Base-by-base conservation (phyloP, 2,113 vertebrate genomes). In the Triplophysa rosa region DNA sequence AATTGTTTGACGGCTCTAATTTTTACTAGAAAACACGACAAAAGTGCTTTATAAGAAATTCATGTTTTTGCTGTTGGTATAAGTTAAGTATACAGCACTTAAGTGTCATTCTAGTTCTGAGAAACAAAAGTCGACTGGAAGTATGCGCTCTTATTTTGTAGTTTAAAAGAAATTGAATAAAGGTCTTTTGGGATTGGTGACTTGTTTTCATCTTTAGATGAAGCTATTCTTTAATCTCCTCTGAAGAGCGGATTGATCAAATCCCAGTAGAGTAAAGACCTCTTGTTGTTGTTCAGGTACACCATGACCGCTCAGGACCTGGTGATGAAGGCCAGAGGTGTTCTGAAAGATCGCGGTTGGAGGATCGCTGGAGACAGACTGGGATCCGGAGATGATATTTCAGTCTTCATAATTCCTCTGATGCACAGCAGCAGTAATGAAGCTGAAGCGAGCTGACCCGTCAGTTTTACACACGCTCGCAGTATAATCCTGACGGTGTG, bases 331-430 rank as follows among this genome's bases (percentile, higher is more conserved):
- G 98, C 97, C 4, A 90, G 97, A 0, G 98, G 98, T 0, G 92
- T 97, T 74, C 93, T 99, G 88, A 98, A 95, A 88, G 97, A 99
- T 86, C 92, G 95, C 84, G 96, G 96, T 88, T 99, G 98, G 98
- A 93, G 98, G 82, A 99, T 99, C 90, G 93, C 95, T 52, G 95
- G 95, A 8, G 96, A 99, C 89, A 91, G 95, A 79, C 92, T 97
- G 85, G 97, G 97, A 71, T 99, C 98, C 1, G 97, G 96, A 85
- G 98, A 99, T 0, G 98, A 99, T 92, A 99, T 99, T 87, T 96
- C 98, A 0, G 97, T 98, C 86, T 99, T 95, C 67, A 95, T 99
- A 89, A 97, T 99, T 84, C 97, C 97, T 59, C 90, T 99, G 82
- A 91, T 95, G 91, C 93, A 95, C 0, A 95, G 95, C 49, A 97